A percentile compares a stretch with the other conserved stretches of the same genome.
Conservation (phyloP, 2,888 invertebrate species). For the Chloromyia formosa region DNA sequence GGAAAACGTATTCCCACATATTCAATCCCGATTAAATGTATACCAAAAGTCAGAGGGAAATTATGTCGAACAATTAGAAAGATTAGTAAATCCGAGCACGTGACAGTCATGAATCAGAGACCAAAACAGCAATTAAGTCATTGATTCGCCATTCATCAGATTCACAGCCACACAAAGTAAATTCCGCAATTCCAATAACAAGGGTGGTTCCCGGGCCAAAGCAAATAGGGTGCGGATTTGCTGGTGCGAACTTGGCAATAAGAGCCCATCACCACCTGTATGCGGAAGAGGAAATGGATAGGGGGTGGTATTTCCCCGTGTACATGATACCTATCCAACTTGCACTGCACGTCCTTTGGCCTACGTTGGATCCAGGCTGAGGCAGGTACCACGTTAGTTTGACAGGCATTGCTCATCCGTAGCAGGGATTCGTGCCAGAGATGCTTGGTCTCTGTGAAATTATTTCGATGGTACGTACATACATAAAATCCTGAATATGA, state of each 20-base stretch:
- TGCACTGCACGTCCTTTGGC: neutral
- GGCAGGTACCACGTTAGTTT: neutral
- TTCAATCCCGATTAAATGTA: neutral
- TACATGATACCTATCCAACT: constrained; percentile 4
- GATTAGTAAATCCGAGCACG: constrained; percentile 47
- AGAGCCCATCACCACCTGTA: neutral
- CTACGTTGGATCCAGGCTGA: neutral
- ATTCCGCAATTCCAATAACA: constrained; percentile 29
- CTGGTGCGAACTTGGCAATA: neutral
- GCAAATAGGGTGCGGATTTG: constrained; percentile 7
- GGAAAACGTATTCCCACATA: neutral
- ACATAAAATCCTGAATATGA: constrained; percentile 21
- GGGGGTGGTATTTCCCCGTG: neutral
- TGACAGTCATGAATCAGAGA: constrained; percentile 49
- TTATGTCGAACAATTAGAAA: constrained; percentile 42
- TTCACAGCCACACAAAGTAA: constrained; percentile 28
- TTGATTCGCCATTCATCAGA: constrained; percentile 47
- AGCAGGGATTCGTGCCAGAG: neutral
- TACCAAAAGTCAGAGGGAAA: constrained; percentile 16
- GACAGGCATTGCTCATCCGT: neutral
- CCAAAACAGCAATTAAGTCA: constrained; percentile 50
- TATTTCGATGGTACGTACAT: neutral
- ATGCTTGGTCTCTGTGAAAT: constrained; percentile 18
- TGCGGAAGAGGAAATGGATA: constrained; percentile 4
- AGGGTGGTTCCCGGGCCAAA: neutral